Base-by-base conservation (phyloP, 2,797 vertebrate genomes). In the Myotis vivesi region DNA sequence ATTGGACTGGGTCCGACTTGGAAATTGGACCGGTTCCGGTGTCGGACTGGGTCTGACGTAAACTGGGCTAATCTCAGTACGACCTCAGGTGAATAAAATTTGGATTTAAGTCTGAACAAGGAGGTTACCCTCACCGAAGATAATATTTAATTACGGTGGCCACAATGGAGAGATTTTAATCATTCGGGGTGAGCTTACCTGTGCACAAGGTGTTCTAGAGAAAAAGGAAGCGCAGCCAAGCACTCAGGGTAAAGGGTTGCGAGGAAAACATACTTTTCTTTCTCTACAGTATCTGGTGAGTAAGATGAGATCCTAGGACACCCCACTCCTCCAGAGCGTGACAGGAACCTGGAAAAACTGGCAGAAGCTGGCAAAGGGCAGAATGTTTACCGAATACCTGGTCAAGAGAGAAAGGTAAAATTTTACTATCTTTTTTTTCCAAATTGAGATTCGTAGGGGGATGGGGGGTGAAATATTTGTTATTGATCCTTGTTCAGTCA, bases 231-330 rank as follows among this genome's bases (percentile, higher is more conserved):
- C 22, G 41, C 16, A 30, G 23, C 9, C n/a, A 75, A 75, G 41
- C 8, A 13, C 30, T 64, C 17, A 9, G 16, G 49, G 22, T 15
- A 20, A 20, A 49, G 6, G 1, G 1, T 49, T 62, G n/a, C 2
- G 36, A 8, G 20, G 20, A 23, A 49, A 36, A 38, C 23, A 36
- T 49, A 15, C 22, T 51, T 51, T 77, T 75, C 36, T 51, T 75
- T 20, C 36, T 6, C 8, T 33, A 13, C 20, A 15, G 55, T 15
- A 4, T 20, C 46, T 44, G 20, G 15, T 49, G n/a, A n/a, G 6
- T 3, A 17, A 5, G 23, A 30, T 0, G 3, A 64, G 5, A 49
- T 3, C 30, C 20, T 38, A 4, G 30, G 25, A 19, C 38, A 1
- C 12, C 15, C 1, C 3, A n/a, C 41, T 49, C 7, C n/a, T 23